These are phyloP conservation scores for Oscheius sp. DNA, from an alignment of 2,888 invertebrate species.

Conservation along the genomic window DNA sequence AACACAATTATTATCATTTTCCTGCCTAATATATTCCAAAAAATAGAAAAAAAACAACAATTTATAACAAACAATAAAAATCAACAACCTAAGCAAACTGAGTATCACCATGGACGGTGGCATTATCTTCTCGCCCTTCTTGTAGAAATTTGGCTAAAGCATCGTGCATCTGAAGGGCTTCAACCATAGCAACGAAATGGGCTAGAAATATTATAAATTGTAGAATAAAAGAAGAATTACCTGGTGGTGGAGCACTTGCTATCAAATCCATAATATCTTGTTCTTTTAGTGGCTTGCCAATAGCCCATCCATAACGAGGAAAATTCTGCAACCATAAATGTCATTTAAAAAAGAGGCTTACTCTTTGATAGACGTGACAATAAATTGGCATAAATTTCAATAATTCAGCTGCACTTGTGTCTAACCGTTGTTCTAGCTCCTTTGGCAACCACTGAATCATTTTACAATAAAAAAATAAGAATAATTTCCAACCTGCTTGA, in stretches of 20 bases:
- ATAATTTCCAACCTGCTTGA: conserved; percentile 32
- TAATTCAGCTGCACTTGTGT: conserved; percentile 29
- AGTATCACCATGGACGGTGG: not conserved
- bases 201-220: conserved; percentile 31
- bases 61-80: conserved; percentile 12
- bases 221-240: conserved; percentile 27
- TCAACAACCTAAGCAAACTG: not conserved
- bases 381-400: conserved; percentile 51
- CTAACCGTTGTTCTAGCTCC: conserved; percentile 35
- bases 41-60: not conserved
- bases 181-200: conserved; percentile 56
- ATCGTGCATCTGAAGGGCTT: conserved; percentile 45
- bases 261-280: conserved; percentile 47
- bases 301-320: conserved; percentile 42
- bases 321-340: conserved; percentile 27
- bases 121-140: not conserved
- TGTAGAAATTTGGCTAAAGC: conserved; percentile 21
- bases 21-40: no score
- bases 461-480: not conserved
- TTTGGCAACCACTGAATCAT: conserved; percentile 45
- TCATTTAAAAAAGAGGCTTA: conserved; percentile 22
- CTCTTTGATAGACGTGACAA: conserved; percentile 56
- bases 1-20: no score
- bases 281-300: conserved; percentile 28
- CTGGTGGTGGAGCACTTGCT: conserved; percentile 51